A percentile compares a stretch with the other conserved stretches of the same genome.
Evolutionary conservation across 2,113 vertebrate species (phyloP).

Genomic region (Boleophthalmus pectinirostris): DNA sequence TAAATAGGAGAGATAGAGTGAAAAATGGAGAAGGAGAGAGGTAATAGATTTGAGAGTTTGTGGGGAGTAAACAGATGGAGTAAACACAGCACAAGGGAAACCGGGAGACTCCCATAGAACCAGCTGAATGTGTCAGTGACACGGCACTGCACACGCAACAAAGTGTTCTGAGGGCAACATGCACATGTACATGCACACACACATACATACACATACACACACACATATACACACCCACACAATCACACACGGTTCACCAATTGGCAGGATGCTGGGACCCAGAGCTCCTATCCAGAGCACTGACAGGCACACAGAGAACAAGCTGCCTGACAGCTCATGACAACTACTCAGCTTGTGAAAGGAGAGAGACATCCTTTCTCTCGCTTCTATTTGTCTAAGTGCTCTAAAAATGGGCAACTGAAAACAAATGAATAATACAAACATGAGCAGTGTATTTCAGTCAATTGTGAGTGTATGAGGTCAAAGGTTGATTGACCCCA

Average conservation of each 20-base stretch:
- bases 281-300: conserved; percentile 61
- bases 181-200: conserved; percentile 25
- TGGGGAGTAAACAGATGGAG: conserved; percentile 72
- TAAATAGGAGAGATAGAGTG: conserved; percentile 65
- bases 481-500: background rate
- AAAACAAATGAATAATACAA: conserved; percentile 31
- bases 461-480: background rate
- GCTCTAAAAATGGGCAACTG: conserved; percentile 24
- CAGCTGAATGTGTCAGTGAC: conserved; percentile 71
- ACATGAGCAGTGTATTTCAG: background rate
- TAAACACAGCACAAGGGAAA: conserved; percentile 72
- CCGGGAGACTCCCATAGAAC: conserved; percentile 69
- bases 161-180: conserved; percentile 70
- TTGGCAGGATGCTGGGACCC: conserved; percentile 69
- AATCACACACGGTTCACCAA: conserved; percentile 64
- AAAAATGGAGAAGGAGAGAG: conserved; percentile 46
- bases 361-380: conserved; percentile 41
- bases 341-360: conserved; percentile 64
- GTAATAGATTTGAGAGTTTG: conserved; percentile 69
- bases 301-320: conserved; percentile 71
- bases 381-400: conserved; percentile 44
- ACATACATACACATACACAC: conserved; percentile 48
- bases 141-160: conserved; percentile 69
- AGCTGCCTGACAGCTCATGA: conserved; percentile 66
- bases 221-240: conserved; percentile 37